A percentile compares a stretch with the other conserved stretches of the same genome.
These are phyloP conservation scores for Ethmia dodecea DNA, from an alignment of 2,888 invertebrate genomes.

Conservation along the genomic window DNA sequence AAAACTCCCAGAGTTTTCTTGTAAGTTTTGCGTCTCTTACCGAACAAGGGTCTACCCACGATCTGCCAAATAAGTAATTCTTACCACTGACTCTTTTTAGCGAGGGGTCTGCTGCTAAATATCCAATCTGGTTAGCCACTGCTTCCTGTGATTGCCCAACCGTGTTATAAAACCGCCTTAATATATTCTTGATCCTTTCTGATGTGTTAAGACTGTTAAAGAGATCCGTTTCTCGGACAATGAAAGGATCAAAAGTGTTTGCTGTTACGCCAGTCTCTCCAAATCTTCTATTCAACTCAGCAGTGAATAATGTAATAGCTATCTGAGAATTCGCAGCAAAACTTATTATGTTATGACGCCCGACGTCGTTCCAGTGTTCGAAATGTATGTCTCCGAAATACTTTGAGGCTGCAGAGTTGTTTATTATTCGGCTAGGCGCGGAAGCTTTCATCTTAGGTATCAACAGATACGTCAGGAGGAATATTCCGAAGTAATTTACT, in stretches of 20 bases:
- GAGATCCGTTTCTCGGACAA: constrained; percentile 51
- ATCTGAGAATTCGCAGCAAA: constrained; percentile 71
- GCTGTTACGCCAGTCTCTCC: constrained; percentile 79
- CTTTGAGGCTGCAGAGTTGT: constrained; percentile 79
- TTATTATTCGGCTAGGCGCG: constrained; percentile 79
- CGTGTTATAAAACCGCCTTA: constrained; percentile 37
- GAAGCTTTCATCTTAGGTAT: constrained; percentile 69
- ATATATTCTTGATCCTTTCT: constrained; percentile 29
- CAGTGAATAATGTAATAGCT: constrained; percentile 80
- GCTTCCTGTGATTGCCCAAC: constrained; percentile 52
- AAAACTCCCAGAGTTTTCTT: constrained; percentile 43
- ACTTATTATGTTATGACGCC: constrained; percentile 38
- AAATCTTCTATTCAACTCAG: constrained; percentile 74
- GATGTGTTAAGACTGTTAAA: constrained; percentile 34
- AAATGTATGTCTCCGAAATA: constrained; percentile 55
- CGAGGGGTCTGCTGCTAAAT: constrained; percentile 45
- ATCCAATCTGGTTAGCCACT: constrained; percentile 49
- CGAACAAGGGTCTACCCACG: constrained; percentile 50
- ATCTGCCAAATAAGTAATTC: constrained; percentile 50
- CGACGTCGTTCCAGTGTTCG: constrained; percentile 53
- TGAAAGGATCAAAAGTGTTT: constrained; percentile 79
- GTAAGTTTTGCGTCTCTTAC: constrained; percentile 36
- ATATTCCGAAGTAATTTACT: constrained; percentile 84
- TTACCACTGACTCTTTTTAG: constrained; percentile 42
- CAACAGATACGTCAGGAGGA: constrained; percentile 83